phyloP scores from a whole-genome alignment of 2,888 invertebrate species.

The Ochropacha duplaris region DNA sequence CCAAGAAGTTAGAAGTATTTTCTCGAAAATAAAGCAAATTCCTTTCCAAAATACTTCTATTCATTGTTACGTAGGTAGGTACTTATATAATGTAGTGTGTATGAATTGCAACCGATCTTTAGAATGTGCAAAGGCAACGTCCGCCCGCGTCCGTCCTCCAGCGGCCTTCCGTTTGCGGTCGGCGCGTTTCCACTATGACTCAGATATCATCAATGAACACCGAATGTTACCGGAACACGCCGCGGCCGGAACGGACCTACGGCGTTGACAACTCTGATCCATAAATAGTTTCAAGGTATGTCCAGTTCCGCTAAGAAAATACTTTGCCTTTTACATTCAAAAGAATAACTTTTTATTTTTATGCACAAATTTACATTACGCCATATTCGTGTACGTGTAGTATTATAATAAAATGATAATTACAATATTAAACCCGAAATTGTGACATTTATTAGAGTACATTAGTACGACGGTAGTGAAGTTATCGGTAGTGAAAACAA shows the following conservation, averaged over 20 bases:
- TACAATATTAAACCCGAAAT: no score
- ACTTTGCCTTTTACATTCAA: neutral
- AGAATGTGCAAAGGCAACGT: neutral
- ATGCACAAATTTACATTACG: no score
- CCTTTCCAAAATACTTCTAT: neutral
- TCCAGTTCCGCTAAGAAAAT: neutral
- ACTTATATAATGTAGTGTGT: neutral
- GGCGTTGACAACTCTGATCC: slow-evolving; percentile 1
- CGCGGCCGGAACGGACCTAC: slow-evolving; percentile 6
- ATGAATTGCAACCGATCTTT: neutral
- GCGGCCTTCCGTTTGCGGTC: slow-evolving; percentile 33
- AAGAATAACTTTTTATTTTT: no score
- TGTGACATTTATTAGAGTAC: no score
- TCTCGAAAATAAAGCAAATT: neutral
- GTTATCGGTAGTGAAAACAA: slow-evolving; percentile 42
- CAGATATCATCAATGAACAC: slow-evolving; percentile 6
- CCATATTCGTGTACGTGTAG: no score
- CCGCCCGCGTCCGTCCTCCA: slow-evolving; percentile 15
- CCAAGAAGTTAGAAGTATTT: no score
- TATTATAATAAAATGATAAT: no score
- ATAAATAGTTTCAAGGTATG: neutral
- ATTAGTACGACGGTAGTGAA: neutral
- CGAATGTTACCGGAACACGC: slow-evolving; percentile 6
- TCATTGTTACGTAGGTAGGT: no score
- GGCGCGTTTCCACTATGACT: slow-evolving; percentile 27